Base-by-base conservation (phyloP, 2,113 vertebrate species). In the Lethenteron camtschaticum region DNA sequence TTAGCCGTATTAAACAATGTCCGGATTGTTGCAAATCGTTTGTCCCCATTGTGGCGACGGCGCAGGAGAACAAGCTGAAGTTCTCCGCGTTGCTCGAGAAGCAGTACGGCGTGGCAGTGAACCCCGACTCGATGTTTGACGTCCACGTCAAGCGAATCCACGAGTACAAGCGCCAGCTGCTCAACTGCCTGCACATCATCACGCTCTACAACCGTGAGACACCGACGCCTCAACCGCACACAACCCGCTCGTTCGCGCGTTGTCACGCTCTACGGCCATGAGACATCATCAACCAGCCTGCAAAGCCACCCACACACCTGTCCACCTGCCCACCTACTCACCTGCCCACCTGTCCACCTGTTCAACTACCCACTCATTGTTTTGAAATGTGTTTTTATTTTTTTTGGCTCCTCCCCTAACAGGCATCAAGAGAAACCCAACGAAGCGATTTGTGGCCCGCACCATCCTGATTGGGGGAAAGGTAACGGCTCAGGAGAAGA, bases 121-220 rank as follows among this genome's bases (percentile, higher is more conserved):
- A 87, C 68, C 79, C 83, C 0, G 76, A 77, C 0, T 90, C 87
- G 73, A 81, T 91, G 78, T 91, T 90, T 1, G 86, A 91, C 1
- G 81, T 90, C 58, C 87, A 90, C 0, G 85, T 89, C 73, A 91
- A 90, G 80, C 78, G 88, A 75, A 88, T 88, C 76, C 87, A 88
- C 0, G 87, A 90, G 75, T 89, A 88, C 74, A 90, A 90, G 77
- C 78, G 87, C 71, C 87, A 90, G 9, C 79, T 90, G 70, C 81
- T 90, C 63, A 89, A 83, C 77, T 87, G 85, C 73, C 79, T 91
- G 69, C 86, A 88, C 2, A 73, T 85, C 10, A 73, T 89, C 79
- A 84, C 83, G 3, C 79, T 86, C 60, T 90, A 90, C 74, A 90
- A 90, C 79, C 79, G 85, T 87, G 75, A 83, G 41, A 41, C 41